Base-by-base conservation (phyloP, 2,113 vertebrate species). In the Camelus dromedarius region DNA sequence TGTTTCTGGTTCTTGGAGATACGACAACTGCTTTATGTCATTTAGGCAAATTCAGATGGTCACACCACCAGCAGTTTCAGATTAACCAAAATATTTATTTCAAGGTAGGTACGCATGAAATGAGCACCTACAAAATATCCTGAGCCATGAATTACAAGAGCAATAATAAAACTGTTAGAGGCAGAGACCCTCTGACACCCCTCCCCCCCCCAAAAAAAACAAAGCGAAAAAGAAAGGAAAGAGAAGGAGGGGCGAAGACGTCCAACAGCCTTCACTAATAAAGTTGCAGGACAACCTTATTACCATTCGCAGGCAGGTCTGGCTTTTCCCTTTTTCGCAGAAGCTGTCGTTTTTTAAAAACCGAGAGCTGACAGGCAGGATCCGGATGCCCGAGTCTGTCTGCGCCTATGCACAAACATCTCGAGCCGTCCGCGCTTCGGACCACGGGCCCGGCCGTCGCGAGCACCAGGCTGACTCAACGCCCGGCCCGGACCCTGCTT, bases 31-130 rank as follows among this genome's bases (percentile, higher is more conserved):
- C 52, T 38, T 69, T 48, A 2, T 11, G 35, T 32, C 69, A 32
- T 79, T 89, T 38, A 64, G 46, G 46, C 80, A 69, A 90, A 86
- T 80, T 8, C 10, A 15, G 56, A 19, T 0, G 52, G 70, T 80
- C 90, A 62, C 90, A 79, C 35, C 91, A 96, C 96, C 84, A 96
- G 97, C 92, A 86, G 95, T 89, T 95, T 77, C 86, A 64, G 69
- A 85, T 50, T 90, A 84, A 75, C 9, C 56, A 1, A 93, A 77
- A 12, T 11, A 52, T 62, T 82, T 20, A 84, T 24, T 52, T 72
- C n/a, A 64, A 90, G 70, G 54, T 13, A 54, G 46, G 14, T 12
- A 42, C 14, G 56, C 46, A 75, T 7, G 67, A 52, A 85, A 67
- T 14, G 32, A 32, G 84, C 56, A 77, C 32, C 26, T 7, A 35